Conservation (phyloP, 2,113 vertebrate genomes). For the Dasypus novemcinctus region DNA sequence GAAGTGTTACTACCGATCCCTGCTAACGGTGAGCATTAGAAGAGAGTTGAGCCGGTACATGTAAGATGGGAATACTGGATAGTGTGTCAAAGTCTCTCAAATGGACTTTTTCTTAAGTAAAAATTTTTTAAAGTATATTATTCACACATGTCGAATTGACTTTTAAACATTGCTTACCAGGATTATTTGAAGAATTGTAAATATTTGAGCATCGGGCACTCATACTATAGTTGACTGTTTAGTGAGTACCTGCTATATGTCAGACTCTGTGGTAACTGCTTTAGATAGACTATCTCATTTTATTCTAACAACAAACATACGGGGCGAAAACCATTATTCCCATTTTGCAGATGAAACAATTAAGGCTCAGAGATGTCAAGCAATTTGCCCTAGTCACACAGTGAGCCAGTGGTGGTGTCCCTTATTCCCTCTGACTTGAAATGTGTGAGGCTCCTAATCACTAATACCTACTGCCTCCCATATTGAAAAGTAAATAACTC, state of each 20-base stretch:
- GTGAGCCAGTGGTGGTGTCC: not conserved
- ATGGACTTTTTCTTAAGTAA: not conserved
- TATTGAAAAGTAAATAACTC: not conserved
- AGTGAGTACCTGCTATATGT: not conserved
- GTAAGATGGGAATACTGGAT: fast-evolving
- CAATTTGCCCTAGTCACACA: not conserved
- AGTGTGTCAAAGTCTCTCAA: not conserved
- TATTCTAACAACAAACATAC: not conserved
- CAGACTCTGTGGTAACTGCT: not conserved
- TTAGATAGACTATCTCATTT: not conserved
- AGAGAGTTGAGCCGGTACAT: not conserved
- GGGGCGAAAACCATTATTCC: not conserved
- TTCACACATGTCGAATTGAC: not conserved
- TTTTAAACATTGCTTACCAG: not conserved
- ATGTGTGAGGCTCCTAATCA: no score
- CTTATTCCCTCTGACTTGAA: not conserved
- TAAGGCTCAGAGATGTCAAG: not conserved
- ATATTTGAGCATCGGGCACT: not conserved
- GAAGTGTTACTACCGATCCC: fast-evolving
- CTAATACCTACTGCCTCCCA: no score
- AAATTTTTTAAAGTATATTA: no score
- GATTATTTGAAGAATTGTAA: not conserved
- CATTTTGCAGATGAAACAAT: not conserved
- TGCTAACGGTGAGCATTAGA: fast-evolving
- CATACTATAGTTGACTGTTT: not conserved